These are phyloP conservation scores for Ichneumon xanthorius DNA, from an alignment of 2,888 invertebrate species.

Conservation along the genomic window DNA sequence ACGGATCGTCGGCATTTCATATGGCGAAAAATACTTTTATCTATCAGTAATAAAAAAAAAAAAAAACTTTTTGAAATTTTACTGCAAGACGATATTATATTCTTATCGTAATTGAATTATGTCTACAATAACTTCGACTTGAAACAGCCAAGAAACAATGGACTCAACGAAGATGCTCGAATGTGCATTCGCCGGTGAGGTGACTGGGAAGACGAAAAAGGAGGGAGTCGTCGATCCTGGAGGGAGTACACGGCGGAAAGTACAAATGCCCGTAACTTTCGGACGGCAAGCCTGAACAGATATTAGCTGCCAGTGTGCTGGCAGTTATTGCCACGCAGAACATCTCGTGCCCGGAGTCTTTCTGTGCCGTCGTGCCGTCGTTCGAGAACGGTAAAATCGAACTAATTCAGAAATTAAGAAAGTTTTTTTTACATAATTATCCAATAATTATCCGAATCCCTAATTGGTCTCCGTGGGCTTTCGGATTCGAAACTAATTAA, in stretches of 20 bases:
- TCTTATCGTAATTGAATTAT: background rate
- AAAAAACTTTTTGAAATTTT: background rate
- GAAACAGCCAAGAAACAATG: background rate
- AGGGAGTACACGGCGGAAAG: slow-evolving; percentile 72
- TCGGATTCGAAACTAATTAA: background rate
- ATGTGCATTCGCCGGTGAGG: background rate
- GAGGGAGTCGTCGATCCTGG: slow-evolving; percentile 60
- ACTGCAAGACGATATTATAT: background rate
- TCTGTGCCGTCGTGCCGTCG: background rate
- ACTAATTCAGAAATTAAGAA: background rate
- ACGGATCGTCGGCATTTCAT: background rate
- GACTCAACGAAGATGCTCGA: background rate
- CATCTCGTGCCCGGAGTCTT: slow-evolving; percentile 11
- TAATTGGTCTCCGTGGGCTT: background rate
- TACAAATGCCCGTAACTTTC: slow-evolving; percentile 75
- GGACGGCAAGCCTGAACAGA: slow-evolving; percentile 56
- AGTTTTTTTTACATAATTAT: background rate
- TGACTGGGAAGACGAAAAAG: slow-evolving; percentile 7
- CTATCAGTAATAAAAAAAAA: background rate
- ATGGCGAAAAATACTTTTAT: background rate
- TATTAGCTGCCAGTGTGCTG: slow-evolving; percentile 59
- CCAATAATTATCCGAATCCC: background rate
- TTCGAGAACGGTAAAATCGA: background rate
- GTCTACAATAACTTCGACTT: background rate
- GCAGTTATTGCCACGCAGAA: slow-evolving; percentile 37